Base-by-base conservation (phyloP, 2,888 invertebrate genomes). In the Drosophila gaucha region DNA sequence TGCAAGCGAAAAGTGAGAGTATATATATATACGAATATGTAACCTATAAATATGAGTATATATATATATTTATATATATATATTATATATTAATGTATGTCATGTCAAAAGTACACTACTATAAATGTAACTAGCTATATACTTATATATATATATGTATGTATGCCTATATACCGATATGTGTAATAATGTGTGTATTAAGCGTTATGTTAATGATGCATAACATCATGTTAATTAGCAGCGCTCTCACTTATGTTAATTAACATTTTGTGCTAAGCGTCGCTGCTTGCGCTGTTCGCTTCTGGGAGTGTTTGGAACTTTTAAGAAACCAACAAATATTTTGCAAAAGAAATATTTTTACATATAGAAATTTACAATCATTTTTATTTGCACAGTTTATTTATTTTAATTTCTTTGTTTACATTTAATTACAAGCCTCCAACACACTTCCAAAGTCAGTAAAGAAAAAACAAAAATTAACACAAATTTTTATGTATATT, bases 1-100 rank as follows among this genome's bases (percentile, higher is more conserved):
- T 70, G 69, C 83, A 68, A 86, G 65, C 70, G 57, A 65, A 64
- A 74, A 74, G 76, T 78, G 76, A 82, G 72, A 68, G 67, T 57
- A 49, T 64, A 57, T 56, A 46, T 46, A 56, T 26, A 39, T 28
- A 46, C n/a, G n/a, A n/a, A n/a, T n/a, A n/a, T n/a, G n/a, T n/a
- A n/a, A n/a, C n/a, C n/a, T n/a, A n/a, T n/a, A n/a, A n/a, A n/a
- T n/a, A n/a, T n/a, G n/a, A n/a, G n/a, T 64, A 60, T 47, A 60
- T 41, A 44, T 39, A 58, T 68, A 65, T 71, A 57, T 64, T 67
- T 41, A 56, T 77, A 65, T 70, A 51, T 66, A 66, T 36, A 60
- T 57, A 38, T 22, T 41, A 44, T 58, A 59, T 67, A 46, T 52
- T 35, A 49, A 56, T 80, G 67, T 73, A 70, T 78, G 80, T 80